Percentiles rank a stretch among this genome's conserved stretches.
These are phyloP conservation scores for Paguma larvata DNA, from an alignment of 2,797 vertebrate species.

Conservation along the genomic window DNA sequence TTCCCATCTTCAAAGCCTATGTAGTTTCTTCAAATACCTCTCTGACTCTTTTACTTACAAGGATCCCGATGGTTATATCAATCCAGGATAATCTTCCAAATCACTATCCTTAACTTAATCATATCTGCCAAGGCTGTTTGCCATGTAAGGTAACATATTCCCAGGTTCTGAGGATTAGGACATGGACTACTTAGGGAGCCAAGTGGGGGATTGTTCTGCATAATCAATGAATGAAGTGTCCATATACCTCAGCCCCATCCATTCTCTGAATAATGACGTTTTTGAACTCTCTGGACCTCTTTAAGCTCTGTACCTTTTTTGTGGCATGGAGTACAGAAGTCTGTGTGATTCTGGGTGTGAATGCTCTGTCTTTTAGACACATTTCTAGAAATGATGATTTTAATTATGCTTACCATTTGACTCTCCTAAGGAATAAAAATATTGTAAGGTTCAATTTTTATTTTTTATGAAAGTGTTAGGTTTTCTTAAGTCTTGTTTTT, in stretches of 20 bases:
- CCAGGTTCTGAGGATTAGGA: not conserved
- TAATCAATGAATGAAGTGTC: not conserved
- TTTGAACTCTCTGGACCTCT: not conserved
- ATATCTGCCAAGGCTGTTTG: not conserved
- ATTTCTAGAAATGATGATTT: not conserved
- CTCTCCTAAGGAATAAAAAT: not conserved
- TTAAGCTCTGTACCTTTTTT: not conserved
- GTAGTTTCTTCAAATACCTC: not conserved
- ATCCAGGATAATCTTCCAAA: not conserved
- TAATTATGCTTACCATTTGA: not conserved
- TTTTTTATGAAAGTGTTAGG: not conserved
- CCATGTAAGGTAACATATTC: not conserved
- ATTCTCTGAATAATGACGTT: not conserved
- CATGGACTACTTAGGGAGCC: not conserved
- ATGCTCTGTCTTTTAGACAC: not conserved
- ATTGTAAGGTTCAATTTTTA: not conserved
- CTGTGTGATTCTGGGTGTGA: not conserved
- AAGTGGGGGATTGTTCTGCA: not conserved
- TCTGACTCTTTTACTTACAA: not conserved
- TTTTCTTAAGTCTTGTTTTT: not conserved
- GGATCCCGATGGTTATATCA: not conserved
- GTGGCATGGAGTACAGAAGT: not conserved
- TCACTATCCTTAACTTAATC: constrained; percentile 21
- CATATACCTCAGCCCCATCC: not conserved
- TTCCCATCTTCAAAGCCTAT: not conserved